Evolutionary conservation across 2,888 invertebrate genomes (phyloP), one percentile per base, ranked within the genome.

Genomic region (Ceratothoa steindachneri): DNA sequence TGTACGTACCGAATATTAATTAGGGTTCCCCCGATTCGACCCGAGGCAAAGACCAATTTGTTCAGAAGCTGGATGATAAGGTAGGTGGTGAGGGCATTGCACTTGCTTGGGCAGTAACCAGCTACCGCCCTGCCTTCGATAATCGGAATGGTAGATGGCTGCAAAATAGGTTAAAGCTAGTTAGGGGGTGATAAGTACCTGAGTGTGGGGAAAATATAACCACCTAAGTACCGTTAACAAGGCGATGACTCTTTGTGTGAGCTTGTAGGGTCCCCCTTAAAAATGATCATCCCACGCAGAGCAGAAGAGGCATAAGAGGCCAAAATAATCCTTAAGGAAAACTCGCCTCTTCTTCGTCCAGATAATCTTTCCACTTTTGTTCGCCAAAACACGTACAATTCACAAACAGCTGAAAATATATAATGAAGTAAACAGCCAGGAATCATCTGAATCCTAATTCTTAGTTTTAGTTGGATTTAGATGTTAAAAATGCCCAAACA

Each of bases 11-110:
- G 85, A 82, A 89, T 89, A 82, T 89, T 89, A 0, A 90, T 87
- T 70, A 90, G 84, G 30, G 89, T 85, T 81, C 89, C 89, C 68
- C 89, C 89, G 76, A 90, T 88, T 81, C 87, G 87, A 0, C 89
- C 89, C n/a, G 89, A 89, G 15, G 89, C 88, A 1, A 88, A 88
- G 24, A 90, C 83, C 79, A 88, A 86, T 81, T 89, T 88, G 73
- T 88, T 87, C 3, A 88, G 71, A 30, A 82, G 82, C 24, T 82
- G 81, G 15, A 83, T 75, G 2, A 80, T 80, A 28, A 84, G 79
- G 77, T 83, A 84, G 15, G 81, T 79, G 64, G 82, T 75, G 71
- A 84, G 83, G 70, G 67, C 75, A n/a, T 67, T 69, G 81, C 89
- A 89, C 80, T 88, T 87, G 19, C 88, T 87, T 0, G 86, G 83